phyloP scores from a whole-genome alignment of 2,888 invertebrate species.

The Osedax frankpressi region DNA sequence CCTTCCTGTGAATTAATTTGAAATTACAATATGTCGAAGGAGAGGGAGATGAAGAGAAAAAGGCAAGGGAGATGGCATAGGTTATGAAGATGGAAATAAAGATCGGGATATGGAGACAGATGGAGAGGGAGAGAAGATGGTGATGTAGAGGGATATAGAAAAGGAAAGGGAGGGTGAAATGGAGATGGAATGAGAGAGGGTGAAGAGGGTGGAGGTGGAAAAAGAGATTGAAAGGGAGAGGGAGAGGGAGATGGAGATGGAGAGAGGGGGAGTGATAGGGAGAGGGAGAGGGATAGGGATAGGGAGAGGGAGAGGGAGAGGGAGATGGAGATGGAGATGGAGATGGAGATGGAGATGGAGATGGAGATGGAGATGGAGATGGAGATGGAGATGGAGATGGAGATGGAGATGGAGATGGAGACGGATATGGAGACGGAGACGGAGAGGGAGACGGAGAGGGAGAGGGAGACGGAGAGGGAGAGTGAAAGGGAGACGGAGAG shows the following conservation, averaged over 20 bases:
- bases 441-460: neutral
- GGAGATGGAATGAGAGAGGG: neutral
- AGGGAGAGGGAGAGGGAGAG: neutral
- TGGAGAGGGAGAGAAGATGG: neutral
- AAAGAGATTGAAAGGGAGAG: no score
- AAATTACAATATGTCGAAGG: no score
- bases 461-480: neutral
- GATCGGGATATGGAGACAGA: neutral
- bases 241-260: no score
- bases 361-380: neutral
- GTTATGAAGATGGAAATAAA: neutral
- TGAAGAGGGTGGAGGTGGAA: neutral
- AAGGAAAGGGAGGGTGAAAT: neutral
- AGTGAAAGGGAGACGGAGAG: neutral
- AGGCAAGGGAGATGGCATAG: no score
- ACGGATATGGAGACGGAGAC: neutral
- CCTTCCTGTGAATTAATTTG: conserved; percentile 34
- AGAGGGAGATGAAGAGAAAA: no score
- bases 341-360: no score
- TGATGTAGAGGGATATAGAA: neutral
- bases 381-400: neutral
- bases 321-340: neutral
- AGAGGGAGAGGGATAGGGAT: neutral
- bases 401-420: neutral
- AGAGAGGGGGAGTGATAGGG: neutral